Evolutionary conservation across 2,113 vertebrate genomes (phyloP), one percentile per base, ranked within the genome.

Genomic region (Gymnobelideus leadbeateri): DNA sequence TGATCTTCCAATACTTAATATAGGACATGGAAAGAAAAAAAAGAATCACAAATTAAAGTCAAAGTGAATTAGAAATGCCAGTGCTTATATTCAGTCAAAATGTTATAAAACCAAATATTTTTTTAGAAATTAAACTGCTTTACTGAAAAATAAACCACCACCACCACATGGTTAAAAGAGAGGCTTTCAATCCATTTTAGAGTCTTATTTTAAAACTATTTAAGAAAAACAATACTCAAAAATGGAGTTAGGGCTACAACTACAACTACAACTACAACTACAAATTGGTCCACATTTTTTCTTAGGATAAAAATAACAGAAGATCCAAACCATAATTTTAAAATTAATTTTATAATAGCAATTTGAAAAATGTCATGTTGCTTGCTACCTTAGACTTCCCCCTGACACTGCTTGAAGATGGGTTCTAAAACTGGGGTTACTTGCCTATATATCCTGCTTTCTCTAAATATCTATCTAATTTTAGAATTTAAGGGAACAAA

Each of bases 1-100:
- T 31, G 55, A 57, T 91, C 93, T 95, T 95, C 57, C 93, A 94
- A 96, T 94, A 91, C 55, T 31, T 90, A 93, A 89, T 94, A 92
- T 46, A 89, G 3, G 68, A 92, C 54, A 90, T 89, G 16, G 3
- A 52, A 52, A 52, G 16, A 19, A 19, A 31, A 77, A 92, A 91
- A 97, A 93, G 49, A 3, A 91, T 61, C 68, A 93, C 68, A 90
- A 52, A 55, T 25, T 91, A 89, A 94, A 91, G 28, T 57, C 47
- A 93, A 96, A 77, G 46, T 68, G 77, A 92, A 53, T 50, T 54
- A 77, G 28, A 92, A 93, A 95, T 89, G 89, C 49, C 37, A 95
- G 89, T 94, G 54, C 4, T 47, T 93, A 7, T 23, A 95, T 1
- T 95, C 57, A 77, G 21, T 94, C 91, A 94, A 96, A 97, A 95